Base-by-base conservation (phyloP, 2,888 invertebrate genomes). In the Mythimna albipuncta region DNA sequence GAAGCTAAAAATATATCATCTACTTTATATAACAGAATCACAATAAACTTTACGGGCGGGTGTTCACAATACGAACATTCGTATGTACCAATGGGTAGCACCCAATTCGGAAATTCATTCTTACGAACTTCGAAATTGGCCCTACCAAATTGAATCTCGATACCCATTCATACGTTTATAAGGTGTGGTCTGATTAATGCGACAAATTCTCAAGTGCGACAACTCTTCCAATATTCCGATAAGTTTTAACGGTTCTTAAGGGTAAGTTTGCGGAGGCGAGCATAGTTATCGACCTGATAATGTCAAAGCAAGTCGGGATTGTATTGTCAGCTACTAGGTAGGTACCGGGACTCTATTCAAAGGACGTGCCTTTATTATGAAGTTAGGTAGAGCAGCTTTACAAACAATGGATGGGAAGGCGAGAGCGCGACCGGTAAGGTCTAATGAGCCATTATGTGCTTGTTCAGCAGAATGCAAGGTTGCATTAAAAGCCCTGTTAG, bases 361-460 rank as follows among this genome's bases (percentile, higher is more conserved):
- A 93, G 91, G 91, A 89, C 91, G 89, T 91, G 88, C 90, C 90
- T 91, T 92, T 92, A 92, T 93, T 93, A 94, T 93, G 93, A 94
- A 92, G 90, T 89, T 91, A 91, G 89, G 88, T 83, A 84, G 84
- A 88, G 89, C 88, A 90, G 88, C 89, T 92, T 89, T 90, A 91
- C 93, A 94, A 94, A 94, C 94, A 95, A 95, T 94, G 91, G 92
- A 82, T 85, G 90, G 85, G 82, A 82, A 88, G 89, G 88, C 89
- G 91, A 88, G 89, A 89, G 89, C 89, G 83, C 86, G 88, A 87
- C 93, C 88, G 88, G 91, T 93, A 93, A 92, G 94, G 93, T 88
- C 92, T 95, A 95, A 95, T 94, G 95, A 95, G 93, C 92, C 90
- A 94, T 95, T 94, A 94, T 94, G 89, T 89, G 88, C 86, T 84